These are phyloP conservation scores for Oreochromis spilurus DNA, from an alignment of 2,113 vertebrate genomes.

Conservation along the genomic window DNA sequence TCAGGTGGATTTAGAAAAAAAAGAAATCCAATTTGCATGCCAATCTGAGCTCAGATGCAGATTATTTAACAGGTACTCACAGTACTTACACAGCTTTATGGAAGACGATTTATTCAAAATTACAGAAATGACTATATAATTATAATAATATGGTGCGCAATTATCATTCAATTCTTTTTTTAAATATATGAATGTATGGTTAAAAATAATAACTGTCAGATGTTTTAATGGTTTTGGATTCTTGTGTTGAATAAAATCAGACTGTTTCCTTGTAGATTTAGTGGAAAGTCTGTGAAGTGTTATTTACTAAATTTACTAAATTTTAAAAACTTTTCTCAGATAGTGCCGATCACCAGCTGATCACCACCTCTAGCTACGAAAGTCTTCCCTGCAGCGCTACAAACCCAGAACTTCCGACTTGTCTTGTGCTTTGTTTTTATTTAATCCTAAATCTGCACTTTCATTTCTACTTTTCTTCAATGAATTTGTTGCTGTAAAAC, in stretches of 20 bases:
- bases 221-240: not conserved
- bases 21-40: not conserved
- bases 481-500: not conserved
- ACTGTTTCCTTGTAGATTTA: not conserved
- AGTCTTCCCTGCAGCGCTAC: not conserved
- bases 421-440: not conserved
- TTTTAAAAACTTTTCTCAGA: not conserved
- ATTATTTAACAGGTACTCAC: not conserved
- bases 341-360: not conserved
- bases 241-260: not conserved
- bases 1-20: not conserved
- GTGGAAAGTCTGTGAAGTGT: not conserved
- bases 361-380: not conserved
- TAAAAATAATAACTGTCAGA: not conserved
- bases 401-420: not conserved
- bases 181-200: not conserved
- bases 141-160: not conserved
- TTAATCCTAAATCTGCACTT: not conserved
- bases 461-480: not conserved
- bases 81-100: not conserved
- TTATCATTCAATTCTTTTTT: not conserved
- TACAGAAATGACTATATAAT: not conserved
- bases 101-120: not conserved
- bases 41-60: not conserved
- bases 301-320: not conserved